These are phyloP conservation scores for Dendrolimus pini DNA, from an alignment of 2,888 invertebrate genomes.

Conservation along the genomic window DNA sequence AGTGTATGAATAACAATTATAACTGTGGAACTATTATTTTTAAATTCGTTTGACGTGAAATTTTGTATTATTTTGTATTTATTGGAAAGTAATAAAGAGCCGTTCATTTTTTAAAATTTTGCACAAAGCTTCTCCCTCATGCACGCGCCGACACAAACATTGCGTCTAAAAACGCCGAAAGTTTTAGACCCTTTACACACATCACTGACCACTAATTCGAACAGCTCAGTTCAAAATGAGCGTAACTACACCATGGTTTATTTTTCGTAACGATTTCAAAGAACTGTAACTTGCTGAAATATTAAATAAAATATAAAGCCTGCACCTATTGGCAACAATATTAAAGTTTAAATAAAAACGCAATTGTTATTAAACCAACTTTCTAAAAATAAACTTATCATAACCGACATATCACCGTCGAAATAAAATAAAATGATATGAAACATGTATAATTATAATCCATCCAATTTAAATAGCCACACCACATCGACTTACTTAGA, in stretches of 20 bases:
- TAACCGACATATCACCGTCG: too few species aligned
- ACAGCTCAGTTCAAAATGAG: slow-evolving; percentile 33
- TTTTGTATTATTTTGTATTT: background rate
- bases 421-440: too few species aligned
- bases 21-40: too few species aligned
- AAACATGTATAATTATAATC: too few species aligned
- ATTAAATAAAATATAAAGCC: too few species aligned
- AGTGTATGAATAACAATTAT: too few species aligned
- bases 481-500: slow-evolving; percentile 6
- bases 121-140: slow-evolving; percentile 38
- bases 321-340: too few species aligned
- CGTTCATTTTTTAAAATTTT: slow-evolving; percentile 38
- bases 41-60: too few species aligned
- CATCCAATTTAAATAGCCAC: slow-evolving; percentile 1
- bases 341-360: too few species aligned
- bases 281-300: too few species aligned
- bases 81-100: background rate
- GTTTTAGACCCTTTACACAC: slow-evolving; percentile 67
- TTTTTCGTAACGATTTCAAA: background rate
- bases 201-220: slow-evolving; percentile 63
- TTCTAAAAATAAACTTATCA: too few species aligned
- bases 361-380: too few species aligned
- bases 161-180: slow-evolving; percentile 51
- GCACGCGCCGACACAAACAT: slow-evolving; percentile 26
- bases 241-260: slow-evolving; percentile 23